Percentiles rank a stretch among this genome's conserved stretches.
These are phyloP conservation scores for Cololabis saira DNA, from an alignment of 2,113 vertebrate species.

Conservation along the genomic window DNA sequence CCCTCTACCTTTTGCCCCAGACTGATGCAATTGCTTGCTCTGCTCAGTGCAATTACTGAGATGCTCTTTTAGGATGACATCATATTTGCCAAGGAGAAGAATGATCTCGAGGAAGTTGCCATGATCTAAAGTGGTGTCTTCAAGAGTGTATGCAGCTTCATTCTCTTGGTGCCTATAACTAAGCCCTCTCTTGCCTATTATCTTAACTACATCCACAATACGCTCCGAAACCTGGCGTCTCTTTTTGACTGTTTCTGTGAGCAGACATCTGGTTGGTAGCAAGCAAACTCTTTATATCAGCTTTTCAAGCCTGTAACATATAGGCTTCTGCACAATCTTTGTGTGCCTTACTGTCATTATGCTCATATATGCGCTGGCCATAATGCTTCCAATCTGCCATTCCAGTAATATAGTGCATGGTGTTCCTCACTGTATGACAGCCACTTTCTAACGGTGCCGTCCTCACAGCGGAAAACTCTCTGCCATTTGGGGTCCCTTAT, in stretches of 20 bases:
- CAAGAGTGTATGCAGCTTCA: background rate
- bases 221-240: background rate
- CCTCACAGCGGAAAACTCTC: too few relatives aligned
- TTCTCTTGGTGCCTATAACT: background rate
- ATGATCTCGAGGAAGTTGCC: too few relatives aligned
- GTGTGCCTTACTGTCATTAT: background rate
- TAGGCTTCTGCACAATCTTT: background rate
- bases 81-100: too few relatives aligned
- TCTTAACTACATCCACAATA: background rate
- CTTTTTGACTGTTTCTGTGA: background rate
- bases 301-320: background rate
- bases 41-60: too few relatives aligned
- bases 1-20: too few relatives aligned
- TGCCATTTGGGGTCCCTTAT: too few relatives aligned
- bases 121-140: too few relatives aligned
- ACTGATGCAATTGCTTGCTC: too few relatives aligned
- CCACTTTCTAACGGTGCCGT: too few relatives aligned
- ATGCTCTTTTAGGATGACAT: too few relatives aligned
- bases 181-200: background rate
- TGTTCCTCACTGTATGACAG: too few relatives aligned
- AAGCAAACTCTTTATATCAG: background rate
- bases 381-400: background rate
- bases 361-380: background rate
- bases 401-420: background rate
- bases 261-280: background rate